Evolutionary conservation across 92 coral and sea anemone species (phyloP).

Genomic region (Porites divaricata): DNA sequence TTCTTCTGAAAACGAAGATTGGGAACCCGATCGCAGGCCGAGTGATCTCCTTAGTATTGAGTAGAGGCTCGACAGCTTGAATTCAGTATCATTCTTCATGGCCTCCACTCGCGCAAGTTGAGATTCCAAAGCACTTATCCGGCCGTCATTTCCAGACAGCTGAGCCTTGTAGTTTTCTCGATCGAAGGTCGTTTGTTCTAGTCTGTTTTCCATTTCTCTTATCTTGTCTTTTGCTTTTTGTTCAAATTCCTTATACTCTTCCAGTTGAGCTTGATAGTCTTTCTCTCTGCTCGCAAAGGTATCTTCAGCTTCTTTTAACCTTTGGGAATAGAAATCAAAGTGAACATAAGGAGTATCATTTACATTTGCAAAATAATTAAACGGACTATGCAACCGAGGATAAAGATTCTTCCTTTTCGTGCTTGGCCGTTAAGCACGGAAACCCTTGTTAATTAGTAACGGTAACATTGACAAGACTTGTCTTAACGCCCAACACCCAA

Average conservation of each 20-base stretch:
- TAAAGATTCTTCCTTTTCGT: too few species aligned
- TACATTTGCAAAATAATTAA: too few species aligned
- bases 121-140: constrained; percentile 78
- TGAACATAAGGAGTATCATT: not conserved
- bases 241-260: constrained; percentile 72
- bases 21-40: constrained; percentile 71
- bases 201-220: constrained; percentile 72
- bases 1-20: constrained; percentile 55
- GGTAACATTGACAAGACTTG: too few species aligned
- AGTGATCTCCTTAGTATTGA: constrained; percentile 78
- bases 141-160: constrained; percentile 87
- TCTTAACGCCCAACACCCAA: too few species aligned
- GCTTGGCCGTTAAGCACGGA: too few species aligned
- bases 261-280: constrained; percentile 73
- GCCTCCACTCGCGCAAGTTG: constrained; percentile 82
- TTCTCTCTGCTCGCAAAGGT: constrained; percentile 78
- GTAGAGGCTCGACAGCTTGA: constrained; percentile 72
- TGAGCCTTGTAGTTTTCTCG: constrained; percentile 90
- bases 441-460: too few species aligned
- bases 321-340: constrained; percentile 24
- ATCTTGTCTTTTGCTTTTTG: constrained; percentile 72
- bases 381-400: too few species aligned
- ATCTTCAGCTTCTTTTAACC: constrained; percentile 77
- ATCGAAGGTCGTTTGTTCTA: constrained; percentile 86
- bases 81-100: constrained; percentile 73